Evolutionary conservation across 2,797 vertebrate genomes (phyloP), one percentile per base, ranked within the genome.

Genomic region (Cichlasoma orientale): DNA sequence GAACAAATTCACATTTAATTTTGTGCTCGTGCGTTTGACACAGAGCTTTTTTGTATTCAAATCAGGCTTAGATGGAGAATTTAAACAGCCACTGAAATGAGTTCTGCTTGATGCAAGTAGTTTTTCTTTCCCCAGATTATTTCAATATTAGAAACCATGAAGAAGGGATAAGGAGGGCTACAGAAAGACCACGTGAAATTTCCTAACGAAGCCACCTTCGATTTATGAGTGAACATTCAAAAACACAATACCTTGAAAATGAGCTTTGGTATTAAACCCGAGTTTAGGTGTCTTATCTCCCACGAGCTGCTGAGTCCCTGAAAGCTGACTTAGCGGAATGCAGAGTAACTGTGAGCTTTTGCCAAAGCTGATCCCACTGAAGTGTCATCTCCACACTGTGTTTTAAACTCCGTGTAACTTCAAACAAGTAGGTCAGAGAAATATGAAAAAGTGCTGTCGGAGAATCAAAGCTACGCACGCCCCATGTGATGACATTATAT

Each of bases 361-460:
- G 75, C 77, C 78, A 86, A 90, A 89, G 90, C 91, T 57, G 83
- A 94, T 94, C 90, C 87, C 75, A 36, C 74, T 74, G 79, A 88
- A 82, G 77, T 85, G 82, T 78, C 84, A 58, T 72, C 80, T 83
- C 89, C 71, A 41, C 38, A 61, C 80, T 88, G 36, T 7, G 79
- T 80, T 85, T 87, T 55, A 69, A 80, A 84, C 88, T 87, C 79
- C 74, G 27, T 74, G 80, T 68, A 86, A 78, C 87, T 89, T 82
- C 13, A 83, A 92, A 87, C 91, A 95, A 95, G 87, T 95, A 91
- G 94, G 94, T 95, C 93, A 94, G 89, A 81, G 89, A 74, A 90
- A 90, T 90, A 92, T 94, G 84, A 93, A 94, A 93, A 92, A 94
- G 88, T 90, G 89, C 93, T 90, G 85, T 12, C 57, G 4, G 36